Evolutionary conservation across 2,888 invertebrate species (phyloP), one percentile per base, ranked within the genome.

Genomic region (Odontocerum albicorne): DNA sequence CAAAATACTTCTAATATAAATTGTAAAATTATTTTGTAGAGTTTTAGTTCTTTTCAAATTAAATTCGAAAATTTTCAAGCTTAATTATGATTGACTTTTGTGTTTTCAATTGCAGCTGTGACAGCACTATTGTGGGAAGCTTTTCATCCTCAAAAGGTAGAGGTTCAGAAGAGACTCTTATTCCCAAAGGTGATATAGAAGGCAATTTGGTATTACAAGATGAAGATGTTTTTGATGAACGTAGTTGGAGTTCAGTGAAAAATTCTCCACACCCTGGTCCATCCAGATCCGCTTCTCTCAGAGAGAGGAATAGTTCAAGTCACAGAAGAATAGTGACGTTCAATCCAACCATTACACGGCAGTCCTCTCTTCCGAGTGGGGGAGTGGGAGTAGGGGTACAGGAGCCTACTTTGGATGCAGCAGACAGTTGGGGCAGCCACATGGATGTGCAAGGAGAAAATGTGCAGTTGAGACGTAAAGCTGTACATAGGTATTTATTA

Each of bases 351-450:
- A 73, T 76, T 54, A 73, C 71, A 66, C 79, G 88, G 8, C 91
- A 91, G 79, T 85, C 86, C 43, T 91, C 90, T 4, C 71, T 91
- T 62, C 91, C 91, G 1, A 89, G 89, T 66, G 87, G 85, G 15
- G 83, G 84, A 53, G 84, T 85, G 0, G 50, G 42, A 16, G 64
- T 67, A 10, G 85, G 84, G 64, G 71, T 82, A 27, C 80, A 80
- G 1, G 84, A 84, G 63, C 42, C 55, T 20, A 22, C 8, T 13
- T 33, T 38, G 19, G 22, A 35, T 4, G 15, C 36, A 13, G 40
- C 42, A 10, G 62, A 59, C 21, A 81, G 81, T 65, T 85, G 85
- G 83, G 81, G 81, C 2, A 77, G 80, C 36, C 79, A 81, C 32
- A 78, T 86, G 6, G 82, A 84, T 38, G 80, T 85, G 33, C 85